A percentile compares a stretch with the other conserved stretches of the same genome.
Conservation (phyloP, 2,888 invertebrate genomes). For the Branchellion lobata region DNA sequence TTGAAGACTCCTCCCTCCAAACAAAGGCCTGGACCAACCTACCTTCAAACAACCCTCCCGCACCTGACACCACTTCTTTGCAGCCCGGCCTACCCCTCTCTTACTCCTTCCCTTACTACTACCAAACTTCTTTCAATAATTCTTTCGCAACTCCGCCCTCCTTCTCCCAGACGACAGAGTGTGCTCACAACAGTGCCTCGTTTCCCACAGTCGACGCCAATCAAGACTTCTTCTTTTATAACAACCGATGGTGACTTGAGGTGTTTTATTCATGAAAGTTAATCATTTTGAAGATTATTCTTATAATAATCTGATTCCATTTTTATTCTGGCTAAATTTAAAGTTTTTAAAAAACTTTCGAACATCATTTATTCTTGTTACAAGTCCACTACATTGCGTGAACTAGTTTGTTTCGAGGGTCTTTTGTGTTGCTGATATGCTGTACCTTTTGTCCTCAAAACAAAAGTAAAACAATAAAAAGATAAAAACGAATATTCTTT, state of each 20-base stretch:
- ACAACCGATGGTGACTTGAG: background rate
- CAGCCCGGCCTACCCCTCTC: background rate
- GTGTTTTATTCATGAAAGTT: too few relatives aligned
- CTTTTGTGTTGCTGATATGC: too few relatives aligned
- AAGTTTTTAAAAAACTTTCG: too few relatives aligned
- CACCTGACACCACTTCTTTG: background rate
- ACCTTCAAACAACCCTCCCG: background rate
- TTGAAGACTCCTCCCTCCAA: background rate
- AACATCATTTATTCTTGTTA: too few relatives aligned
- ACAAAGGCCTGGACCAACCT: background rate
- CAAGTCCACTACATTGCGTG: too few relatives aligned
- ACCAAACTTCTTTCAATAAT: constrained; percentile 8
- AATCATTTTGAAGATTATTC: too few relatives aligned
- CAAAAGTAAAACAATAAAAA: too few relatives aligned
- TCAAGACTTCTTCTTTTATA: background rate
- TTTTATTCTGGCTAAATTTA: too few relatives aligned
- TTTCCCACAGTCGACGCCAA: background rate
- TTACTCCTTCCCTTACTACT: background rate
- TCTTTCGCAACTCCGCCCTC: background rate
- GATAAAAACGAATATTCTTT: too few relatives aligned
- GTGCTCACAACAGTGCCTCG: background rate
- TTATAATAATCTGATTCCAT: too few relatives aligned
- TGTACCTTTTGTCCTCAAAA: too few relatives aligned
- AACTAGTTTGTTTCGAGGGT: too few relatives aligned
- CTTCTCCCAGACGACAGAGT: background rate